Evolutionary conservation across 2,888 invertebrate species (phyloP), one percentile per base, ranked within the genome.

Genomic region (Asteroscopus sphinx): DNA sequence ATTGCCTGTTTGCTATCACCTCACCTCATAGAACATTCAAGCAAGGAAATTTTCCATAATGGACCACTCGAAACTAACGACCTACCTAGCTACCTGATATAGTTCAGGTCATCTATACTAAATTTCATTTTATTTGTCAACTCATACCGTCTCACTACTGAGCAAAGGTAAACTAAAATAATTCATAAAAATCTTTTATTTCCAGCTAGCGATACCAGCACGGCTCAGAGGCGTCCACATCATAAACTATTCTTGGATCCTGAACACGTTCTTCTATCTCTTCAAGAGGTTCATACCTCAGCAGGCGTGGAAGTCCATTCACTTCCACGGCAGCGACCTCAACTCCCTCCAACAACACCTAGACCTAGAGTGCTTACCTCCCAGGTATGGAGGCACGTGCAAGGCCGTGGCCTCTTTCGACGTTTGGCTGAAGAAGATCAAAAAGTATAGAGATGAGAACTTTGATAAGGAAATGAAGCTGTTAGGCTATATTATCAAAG

Each of bases 221-320:
- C 96, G 96, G 33, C 91, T 96, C 0, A 92, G 95, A 26, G 95
- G 96, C 0, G 95, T 97, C 46, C 97, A 97, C 88, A 95, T 97
- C 59, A 95, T 97, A 28, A 96, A 97, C 87, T 97, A 97, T 86
- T 96, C 97, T 15, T 97, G 97, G 97, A 91, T 97, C 1, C 96
- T 97, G 73, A 97, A 96, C 85, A 95, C 96, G 1, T 96, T 97
- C 68, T 96, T 96, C 82, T 96, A 96, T 61, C 93, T 97, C 28
- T 97, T 97, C 88, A 97, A 97, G 77, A 96, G 96, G 3, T 95
- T 97, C 66, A 92, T 97, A 21, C 96, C 96, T 53, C 93, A 95
- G 26, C 80, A 92, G 15, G 96, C 96, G 90, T 95, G 95, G 80
- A 92, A 95, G 41, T 85, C 79, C 28, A 89, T 94, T 17, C 82